Percentiles rank a stretch among this genome's conserved stretches.
phyloP scores from a whole-genome alignment of 2,888 invertebrate species.

The Minunthozetes semirufus region DNA sequence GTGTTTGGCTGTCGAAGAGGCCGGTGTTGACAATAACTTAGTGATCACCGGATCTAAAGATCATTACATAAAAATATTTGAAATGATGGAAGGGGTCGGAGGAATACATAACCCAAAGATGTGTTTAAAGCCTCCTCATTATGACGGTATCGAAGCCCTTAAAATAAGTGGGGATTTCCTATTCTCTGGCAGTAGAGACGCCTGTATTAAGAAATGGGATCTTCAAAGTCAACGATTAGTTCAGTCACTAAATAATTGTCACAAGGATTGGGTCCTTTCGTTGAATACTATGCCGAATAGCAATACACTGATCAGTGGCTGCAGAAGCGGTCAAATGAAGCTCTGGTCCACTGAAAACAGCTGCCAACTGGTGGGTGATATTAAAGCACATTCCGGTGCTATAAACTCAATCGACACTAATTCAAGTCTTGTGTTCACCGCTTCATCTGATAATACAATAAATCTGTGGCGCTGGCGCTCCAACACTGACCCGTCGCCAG shows the following conservation, averaged over 20 bases:
- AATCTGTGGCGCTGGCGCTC: constrained; percentile 34
- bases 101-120: constrained; percentile 57
- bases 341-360: constrained; percentile 63
- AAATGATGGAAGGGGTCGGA: constrained; percentile 49
- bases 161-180: constrained; percentile 60
- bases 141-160: constrained; percentile 78
- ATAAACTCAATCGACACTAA: constrained; percentile 64
- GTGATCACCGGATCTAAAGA: constrained; percentile 78
- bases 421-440: constrained; percentile 65
- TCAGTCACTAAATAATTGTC: constrained; percentile 69
- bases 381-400: constrained; percentile 60
- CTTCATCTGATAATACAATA: constrained; percentile 52
- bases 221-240: constrained; percentile 51
- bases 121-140: constrained; percentile 74
- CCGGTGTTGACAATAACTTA: constrained; percentile 56
- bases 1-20: constrained; percentile 63
- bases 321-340: constrained; percentile 67
- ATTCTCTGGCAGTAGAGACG: constrained; percentile 77
- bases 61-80: constrained; percentile 67
- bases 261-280: constrained; percentile 79
- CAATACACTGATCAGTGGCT: constrained; percentile 62
- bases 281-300: constrained; percentile 57
- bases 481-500: constrained; percentile 32
- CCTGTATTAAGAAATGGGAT: constrained; percentile 78
- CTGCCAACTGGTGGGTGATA: constrained; percentile 60